Base-by-base conservation (phyloP, 2,797 vertebrate genomes). In the Melanitta fusca region DNA sequence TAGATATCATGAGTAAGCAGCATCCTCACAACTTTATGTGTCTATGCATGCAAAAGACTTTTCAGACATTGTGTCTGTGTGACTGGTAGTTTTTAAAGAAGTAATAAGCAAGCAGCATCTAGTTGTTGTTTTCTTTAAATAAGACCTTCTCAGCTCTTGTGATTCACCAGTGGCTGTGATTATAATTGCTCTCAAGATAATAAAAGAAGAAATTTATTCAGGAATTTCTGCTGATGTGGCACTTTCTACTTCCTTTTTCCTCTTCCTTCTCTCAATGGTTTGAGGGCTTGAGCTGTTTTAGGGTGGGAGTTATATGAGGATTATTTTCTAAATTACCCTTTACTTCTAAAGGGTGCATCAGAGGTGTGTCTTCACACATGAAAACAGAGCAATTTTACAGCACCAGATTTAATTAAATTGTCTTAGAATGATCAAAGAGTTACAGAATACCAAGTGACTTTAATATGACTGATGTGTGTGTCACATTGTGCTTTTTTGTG, bases 341-440 rank as follows among this genome's bases (percentile, higher is more conserved):
- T 88, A 32, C 16, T 49, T 20, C 7, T 62, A 58, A 41, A 81
- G n/a, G 17, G 24, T 2, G 1, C 27, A 73, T 58, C 34, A 28
- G 54, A 80, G 80, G 22, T 39, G 25, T 89, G 8, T 38, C 25
- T 70, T 87, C 61, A 27, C 38, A 41, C 20, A 34, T 25, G 57
- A 77, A 89, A 80, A 91, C 43, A 78, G n/a, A 51, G 25, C 47
- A 32, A 6, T 32, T 80, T 83, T 88, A 39, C 82, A 51, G 53
- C 61, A 82, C 20, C 18, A 64, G 15, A 43, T 93, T 82, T 72
- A 79, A 93, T 92, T 80, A 84, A 94, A 71, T 65, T 84, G 43
- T 72, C 68, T 89, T 87, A 66, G 60, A 87, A 68, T 91, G 87
- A 90, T 89, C 82, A 95, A 92, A 93, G 62, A 65, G 13, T 39